These are phyloP conservation scores for Pampusana beccarii DNA, from an alignment of 2,113 vertebrate genomes.

Conservation along the genomic window DNA sequence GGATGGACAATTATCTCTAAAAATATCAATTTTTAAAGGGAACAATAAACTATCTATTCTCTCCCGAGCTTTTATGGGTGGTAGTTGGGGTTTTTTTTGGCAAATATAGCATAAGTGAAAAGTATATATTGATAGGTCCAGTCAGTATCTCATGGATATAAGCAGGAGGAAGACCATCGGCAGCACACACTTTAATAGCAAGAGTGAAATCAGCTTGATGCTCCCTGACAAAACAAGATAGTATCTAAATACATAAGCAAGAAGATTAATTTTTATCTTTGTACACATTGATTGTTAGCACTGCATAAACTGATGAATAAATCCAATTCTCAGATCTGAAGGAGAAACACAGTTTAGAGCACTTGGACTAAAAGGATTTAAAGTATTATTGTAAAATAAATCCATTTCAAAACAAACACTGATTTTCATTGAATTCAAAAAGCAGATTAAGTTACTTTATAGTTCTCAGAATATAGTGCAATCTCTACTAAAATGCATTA, in stretches of 20 bases:
- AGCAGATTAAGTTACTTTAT: background rate
- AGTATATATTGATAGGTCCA: background rate
- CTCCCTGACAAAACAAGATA: background rate
- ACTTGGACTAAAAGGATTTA: background rate
- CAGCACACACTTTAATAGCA: background rate
- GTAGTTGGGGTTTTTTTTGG: background rate
- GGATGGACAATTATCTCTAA: background rate
- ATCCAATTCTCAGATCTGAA: background rate
- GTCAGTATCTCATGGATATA: background rate
- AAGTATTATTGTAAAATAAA: background rate
- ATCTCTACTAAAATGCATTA: background rate
- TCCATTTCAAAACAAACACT: background rate
- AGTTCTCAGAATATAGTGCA: background rate
- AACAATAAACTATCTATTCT: background rate
- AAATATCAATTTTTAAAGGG: background rate
- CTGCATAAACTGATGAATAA: background rate
- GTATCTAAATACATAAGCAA: background rate
- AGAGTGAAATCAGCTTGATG: background rate
- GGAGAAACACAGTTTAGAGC: background rate
- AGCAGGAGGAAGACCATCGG: background rate
- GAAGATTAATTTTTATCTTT: background rate
- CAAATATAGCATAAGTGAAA: rapidly evolving
- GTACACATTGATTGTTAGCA: background rate
- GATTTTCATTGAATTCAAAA: background rate
- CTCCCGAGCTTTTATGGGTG: background rate